A percentile compares a stretch with the other conserved stretches of the same genome.
Evolutionary conservation across 2,797 vertebrate species (phyloP).

Genomic region (Anniella stebbinsi): DNA sequence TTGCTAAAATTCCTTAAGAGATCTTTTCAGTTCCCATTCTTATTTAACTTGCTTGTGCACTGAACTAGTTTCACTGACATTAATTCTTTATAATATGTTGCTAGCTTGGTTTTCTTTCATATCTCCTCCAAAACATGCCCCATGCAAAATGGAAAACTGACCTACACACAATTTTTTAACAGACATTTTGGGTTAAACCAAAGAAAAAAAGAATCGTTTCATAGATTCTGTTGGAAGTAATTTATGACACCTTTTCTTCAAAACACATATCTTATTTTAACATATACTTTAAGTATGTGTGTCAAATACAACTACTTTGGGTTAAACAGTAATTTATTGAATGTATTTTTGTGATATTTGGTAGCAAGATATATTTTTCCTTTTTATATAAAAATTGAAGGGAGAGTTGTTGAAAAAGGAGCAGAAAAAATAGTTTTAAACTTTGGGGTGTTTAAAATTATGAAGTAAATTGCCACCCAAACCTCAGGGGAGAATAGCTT

Average conservation of each 20-base stretch:
- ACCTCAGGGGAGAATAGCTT: conserved; percentile 6
- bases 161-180: not conserved
- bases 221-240: not conserved
- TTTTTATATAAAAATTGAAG: not conserved
- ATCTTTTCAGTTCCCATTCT: conserved; percentile 62
- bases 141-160: not conserved
- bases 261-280: not conserved
- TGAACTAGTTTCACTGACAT: conserved; percentile 53
- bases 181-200: not conserved
- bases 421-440: conserved; percentile 3
- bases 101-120: conserved; percentile 60
- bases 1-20: conserved; percentile 61
- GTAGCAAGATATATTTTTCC: not conserved
- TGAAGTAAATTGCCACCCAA: not conserved
- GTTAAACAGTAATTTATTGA: not conserved
- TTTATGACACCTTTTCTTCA: not conserved
- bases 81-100: conserved; percentile 65
- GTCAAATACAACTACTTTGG: not conserved
- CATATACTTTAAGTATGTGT: not conserved
- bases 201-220: not conserved
- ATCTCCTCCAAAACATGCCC: conserved; percentile 32
- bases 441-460: conserved; percentile 24
- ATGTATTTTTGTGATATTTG: not conserved
- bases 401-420: not conserved
- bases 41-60: conserved; percentile 51